Evolutionary conservation across 2,888 invertebrate species (phyloP).

Genomic region (Trichopria drosophilae): DNA sequence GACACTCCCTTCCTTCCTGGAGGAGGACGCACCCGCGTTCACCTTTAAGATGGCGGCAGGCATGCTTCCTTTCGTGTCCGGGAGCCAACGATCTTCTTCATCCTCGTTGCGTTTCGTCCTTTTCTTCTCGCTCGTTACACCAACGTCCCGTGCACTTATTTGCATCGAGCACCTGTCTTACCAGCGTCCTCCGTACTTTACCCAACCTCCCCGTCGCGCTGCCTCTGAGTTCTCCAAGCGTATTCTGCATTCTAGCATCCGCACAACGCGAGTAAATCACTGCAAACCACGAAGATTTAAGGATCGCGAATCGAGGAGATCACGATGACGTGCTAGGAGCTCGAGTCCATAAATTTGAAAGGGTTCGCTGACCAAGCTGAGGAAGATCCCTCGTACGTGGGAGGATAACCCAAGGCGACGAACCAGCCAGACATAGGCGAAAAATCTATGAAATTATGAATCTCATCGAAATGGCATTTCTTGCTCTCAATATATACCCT

Average conservation of each 20-base stretch:
- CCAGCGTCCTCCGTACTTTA: conserved; percentile 27
- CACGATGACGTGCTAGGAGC: conserved; percentile 30
- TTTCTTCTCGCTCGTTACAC: neutral
- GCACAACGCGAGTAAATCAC: conserved; percentile 32
- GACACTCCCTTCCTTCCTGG: conserved; percentile 48
- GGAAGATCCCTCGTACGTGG: neutral
- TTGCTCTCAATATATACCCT: too few species aligned
- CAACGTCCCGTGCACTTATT: conserved; percentile 34
- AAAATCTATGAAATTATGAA: conserved; percentile 1
- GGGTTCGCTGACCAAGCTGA: conserved; percentile 24
- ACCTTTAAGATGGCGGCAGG: conserved; percentile 49
- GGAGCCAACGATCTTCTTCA: conserved; percentile 4
- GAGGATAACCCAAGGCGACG: neutral
- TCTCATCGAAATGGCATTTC: too few species aligned
- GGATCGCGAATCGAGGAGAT: conserved; percentile 27
- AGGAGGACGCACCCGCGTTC: conserved; percentile 40
- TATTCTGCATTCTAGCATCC: too few species aligned
- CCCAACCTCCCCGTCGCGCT: conserved; percentile 5
- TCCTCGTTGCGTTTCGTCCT: neutral
- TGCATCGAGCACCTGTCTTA: conserved; percentile 46
- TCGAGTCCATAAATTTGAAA: conserved; percentile 33
- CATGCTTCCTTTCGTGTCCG: conserved; percentile 25
- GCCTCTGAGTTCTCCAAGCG: neutral
- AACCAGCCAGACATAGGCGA: conserved; percentile 1
- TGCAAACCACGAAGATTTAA: conserved; percentile 30